Conservation (phyloP, 2,888 invertebrate genomes). For the Phyllotreta striolata region DNA sequence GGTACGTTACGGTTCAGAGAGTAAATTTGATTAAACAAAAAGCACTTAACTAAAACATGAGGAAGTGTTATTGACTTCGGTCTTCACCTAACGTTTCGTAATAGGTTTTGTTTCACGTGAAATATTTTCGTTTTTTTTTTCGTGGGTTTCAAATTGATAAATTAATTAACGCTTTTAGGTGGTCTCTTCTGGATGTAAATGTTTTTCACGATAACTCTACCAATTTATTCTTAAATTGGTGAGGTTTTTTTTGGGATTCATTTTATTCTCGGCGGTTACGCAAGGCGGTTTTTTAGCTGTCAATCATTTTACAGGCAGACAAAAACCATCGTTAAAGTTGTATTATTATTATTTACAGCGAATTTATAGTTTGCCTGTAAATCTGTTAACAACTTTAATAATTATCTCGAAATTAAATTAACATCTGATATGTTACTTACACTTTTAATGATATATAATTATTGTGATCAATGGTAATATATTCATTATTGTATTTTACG, state of each 20-base stretch:
- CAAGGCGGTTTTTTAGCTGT: too few relatives aligned
- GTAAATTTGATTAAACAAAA: slow-evolving; percentile 24
- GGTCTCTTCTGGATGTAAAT: slow-evolving; percentile 8
- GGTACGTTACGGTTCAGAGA: slow-evolving; percentile 15
- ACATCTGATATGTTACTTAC: background rate
- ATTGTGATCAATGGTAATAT: slow-evolving; percentile 15
- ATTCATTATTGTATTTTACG: slow-evolving; percentile 19
- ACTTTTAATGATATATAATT: slow-evolving; percentile 6
- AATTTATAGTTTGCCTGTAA: slow-evolving; percentile 1
- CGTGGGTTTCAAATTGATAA: slow-evolving; percentile 8
- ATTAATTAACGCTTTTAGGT: slow-evolving; percentile 10
- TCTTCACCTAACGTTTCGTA: slow-evolving; percentile 11
- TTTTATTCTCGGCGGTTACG: too few relatives aligned
- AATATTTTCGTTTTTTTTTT: slow-evolving; percentile 11
- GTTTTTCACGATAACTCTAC: slow-evolving; percentile 3
- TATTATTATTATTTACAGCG: too few relatives aligned
- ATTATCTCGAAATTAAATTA: slow-evolving; percentile 10
- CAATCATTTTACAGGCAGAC: too few relatives aligned
- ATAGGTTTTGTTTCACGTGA: slow-evolving; percentile 13
- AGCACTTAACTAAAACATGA: slow-evolving; percentile 9
- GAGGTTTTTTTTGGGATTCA: too few relatives aligned
- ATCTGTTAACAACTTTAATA: slow-evolving; percentile 16
- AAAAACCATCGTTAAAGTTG: too few relatives aligned
- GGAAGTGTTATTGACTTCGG: slow-evolving; percentile 20
- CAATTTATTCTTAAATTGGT: slow-evolving; percentile 3